Percentiles rank a stretch among this genome's conserved stretches.
phyloP scores from a whole-genome alignment of 2,888 invertebrate genomes.

The Brachyopa scutellaris region DNA sequence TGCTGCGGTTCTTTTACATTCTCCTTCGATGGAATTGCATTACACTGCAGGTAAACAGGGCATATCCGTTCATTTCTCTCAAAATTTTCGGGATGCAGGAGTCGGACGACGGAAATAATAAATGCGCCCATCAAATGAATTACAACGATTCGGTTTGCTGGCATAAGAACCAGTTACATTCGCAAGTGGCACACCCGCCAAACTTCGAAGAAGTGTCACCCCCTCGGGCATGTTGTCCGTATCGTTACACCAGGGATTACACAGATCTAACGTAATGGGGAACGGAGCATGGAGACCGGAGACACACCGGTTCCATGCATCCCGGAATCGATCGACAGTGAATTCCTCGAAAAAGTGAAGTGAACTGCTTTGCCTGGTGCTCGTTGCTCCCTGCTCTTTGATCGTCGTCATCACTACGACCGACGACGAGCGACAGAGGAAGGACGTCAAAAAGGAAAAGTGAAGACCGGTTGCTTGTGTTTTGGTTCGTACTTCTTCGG shows the following conservation, averaged over 20 bases:
- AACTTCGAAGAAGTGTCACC: slow-evolving; percentile 19
- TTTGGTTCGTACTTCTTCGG: slow-evolving; percentile 35
- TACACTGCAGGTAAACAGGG: slow-evolving; percentile 36
- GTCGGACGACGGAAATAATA: too few species aligned
- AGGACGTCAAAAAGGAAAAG: slow-evolving; percentile 71
- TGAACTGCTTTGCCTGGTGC: slow-evolving; percentile 38
- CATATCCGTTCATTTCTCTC: slow-evolving; percentile 21
- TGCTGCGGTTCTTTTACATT: slow-evolving; percentile 4
- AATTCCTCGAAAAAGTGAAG: slow-evolving; percentile 72
- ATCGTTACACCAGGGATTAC: slow-evolving; percentile 50
- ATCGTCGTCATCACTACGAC: neutral
- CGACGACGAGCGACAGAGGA: slow-evolving; percentile 16
- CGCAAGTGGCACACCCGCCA: slow-evolving; percentile 32
- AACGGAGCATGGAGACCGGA: neutral
- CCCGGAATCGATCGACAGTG: slow-evolving; percentile 66
- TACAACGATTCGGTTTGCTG: slow-evolving; percentile 10
- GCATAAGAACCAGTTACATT: neutral
- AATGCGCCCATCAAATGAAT: slow-evolving; percentile 45
- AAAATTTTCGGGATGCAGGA: slow-evolving; percentile 19
- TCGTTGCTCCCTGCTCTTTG: neutral
- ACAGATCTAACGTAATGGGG: slow-evolving; percentile 26
- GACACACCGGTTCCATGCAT: slow-evolving; percentile 45
- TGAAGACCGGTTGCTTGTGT: slow-evolving; percentile 69
- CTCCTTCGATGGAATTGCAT: slow-evolving; percentile 36
- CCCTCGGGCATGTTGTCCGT: slow-evolving; percentile 8